A percentile compares a stretch with the other conserved stretches of the same genome.
Conservation (phyloP, 2,113 vertebrate genomes). For the Gavialis gangeticus region DNA sequence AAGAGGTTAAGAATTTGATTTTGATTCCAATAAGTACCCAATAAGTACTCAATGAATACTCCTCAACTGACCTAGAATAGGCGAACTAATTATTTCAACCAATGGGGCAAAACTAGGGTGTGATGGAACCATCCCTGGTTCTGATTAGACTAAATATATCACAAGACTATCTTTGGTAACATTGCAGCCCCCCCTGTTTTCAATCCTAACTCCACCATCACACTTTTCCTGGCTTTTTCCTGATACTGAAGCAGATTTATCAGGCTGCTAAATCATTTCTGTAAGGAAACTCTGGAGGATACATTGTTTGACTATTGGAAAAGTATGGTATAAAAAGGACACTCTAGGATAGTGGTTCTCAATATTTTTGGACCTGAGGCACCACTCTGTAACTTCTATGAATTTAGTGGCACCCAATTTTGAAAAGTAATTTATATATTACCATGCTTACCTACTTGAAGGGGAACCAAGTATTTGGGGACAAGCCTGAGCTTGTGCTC, state of each 20-base stretch:
- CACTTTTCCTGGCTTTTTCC: neutral
- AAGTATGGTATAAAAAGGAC: neutral
- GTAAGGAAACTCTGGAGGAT: neutral
- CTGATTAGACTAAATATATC: no score
- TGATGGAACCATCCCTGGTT: neutral
- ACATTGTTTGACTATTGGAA: neutral
- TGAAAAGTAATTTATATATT: no score
- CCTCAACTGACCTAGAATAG: neutral
- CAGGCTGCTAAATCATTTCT: neutral
- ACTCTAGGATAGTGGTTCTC: neutral
- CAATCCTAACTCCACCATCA: no score
- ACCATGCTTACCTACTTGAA: no score
- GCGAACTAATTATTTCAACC: neutral
- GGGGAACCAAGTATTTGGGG: no score
- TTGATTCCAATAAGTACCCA: neutral
- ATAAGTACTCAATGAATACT: neutral
- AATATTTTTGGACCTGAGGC: no score
- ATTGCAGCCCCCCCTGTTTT: neutral
- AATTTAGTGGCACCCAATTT: no score
- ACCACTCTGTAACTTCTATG: no score
- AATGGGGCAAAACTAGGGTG: neutral
- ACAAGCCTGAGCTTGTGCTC: no score
- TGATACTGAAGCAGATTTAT: neutral
- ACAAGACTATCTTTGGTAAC: neutral
- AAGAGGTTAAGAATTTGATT: neutral